Base-by-base conservation (phyloP, 2,888 invertebrate species). In the Alloscopus bannaensis region DNA sequence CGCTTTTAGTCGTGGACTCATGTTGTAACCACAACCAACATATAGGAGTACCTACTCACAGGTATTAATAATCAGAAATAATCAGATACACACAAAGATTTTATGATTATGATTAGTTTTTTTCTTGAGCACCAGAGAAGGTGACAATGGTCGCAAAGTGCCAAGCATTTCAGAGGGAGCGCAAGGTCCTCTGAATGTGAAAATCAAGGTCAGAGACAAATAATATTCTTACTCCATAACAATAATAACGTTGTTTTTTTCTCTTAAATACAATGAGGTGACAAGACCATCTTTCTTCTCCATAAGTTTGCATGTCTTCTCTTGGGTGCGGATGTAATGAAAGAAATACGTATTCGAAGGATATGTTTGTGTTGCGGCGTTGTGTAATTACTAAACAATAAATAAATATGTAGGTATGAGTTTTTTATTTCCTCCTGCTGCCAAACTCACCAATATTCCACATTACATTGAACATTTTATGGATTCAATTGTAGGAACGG, bases 271-370 rank as follows among this genome's bases (percentile, higher is more conserved):
- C 57, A 31, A 28, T 18, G 18, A 57, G 57, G 57, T 57, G 57
- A 57, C 57, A 31, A 57, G 57, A 31, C 20, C 29, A 29, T 57
- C 28, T 57, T 57, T 57, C 22, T 16, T 45, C 45, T 45, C n/a
- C n/a, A 45, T 18, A 16, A n/a, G 45, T 45, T 18, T 13, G 8
- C 28, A 55, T 11, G 1, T 26, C 16, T 3, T 2, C 3, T 29
- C 29, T n/a, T 29, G 29, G 22, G n/a, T n/a, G n/a, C 57, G 31
- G 28, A 57, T 18, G 57, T 20, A 18, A n/a, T 31, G 57, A 57
- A 57, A 31, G 57, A 57, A n/a, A 57, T 57, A n/a, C n/a, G n/a
- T 20, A 31, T 29, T 18, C 45, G 18, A 3, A 16, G 3, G 20
- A 16, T 13, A 36, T 36, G 36, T 13, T 13, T 8, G 8, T 8